Percentiles rank a stretch among this genome's conserved stretches.
Conservation (phyloP, 1,140 invertebrate species). For the Bombus waltoni region DNA sequence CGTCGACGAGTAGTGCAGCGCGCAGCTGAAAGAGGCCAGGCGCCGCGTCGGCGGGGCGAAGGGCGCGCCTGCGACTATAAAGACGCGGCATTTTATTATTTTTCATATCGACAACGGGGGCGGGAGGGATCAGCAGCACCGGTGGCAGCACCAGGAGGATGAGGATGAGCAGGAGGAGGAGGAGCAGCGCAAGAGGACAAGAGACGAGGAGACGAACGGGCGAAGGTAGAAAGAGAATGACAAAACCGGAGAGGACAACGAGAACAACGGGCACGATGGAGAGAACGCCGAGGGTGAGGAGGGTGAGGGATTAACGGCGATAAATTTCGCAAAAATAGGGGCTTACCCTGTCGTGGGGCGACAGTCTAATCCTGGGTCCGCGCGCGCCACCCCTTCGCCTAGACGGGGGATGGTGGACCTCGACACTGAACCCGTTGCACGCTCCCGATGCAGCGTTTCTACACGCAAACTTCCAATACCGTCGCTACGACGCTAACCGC, state of each 20-base stretch:
- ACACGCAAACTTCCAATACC: slow-evolving; percentile 11
- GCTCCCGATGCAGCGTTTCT: slow-evolving; percentile 56
- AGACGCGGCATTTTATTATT: slow-evolving; percentile 75
- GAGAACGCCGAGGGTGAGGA: slow-evolving; percentile 45
- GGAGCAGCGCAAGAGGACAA: slow-evolving; percentile 34
- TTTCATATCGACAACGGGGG: slow-evolving; percentile 75
- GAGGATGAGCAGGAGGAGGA: slow-evolving; percentile 40
- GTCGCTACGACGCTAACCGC: slow-evolving; percentile 17
- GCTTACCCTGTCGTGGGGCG: slow-evolving; percentile 82
- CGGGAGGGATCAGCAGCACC: slow-evolving; percentile 25
- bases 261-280: slow-evolving; percentile 32
- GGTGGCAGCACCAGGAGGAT: slow-evolving; percentile 23
- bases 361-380: slow-evolving; percentile 81
- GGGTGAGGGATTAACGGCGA: slow-evolving; percentile 82
- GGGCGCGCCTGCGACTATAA: slow-evolving; percentile 49
- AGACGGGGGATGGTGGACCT: slow-evolving; percentile 52
- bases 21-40: slow-evolving; percentile 45
- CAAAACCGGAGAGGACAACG: slow-evolving; percentile 39
- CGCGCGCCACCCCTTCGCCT: slow-evolving; percentile 58
- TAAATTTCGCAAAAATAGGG: slow-evolving; percentile 83
- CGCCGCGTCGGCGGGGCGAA: slow-evolving; percentile 41
- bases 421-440: slow-evolving; percentile 49
- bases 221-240: slow-evolving; percentile 44
- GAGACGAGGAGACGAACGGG: slow-evolving; percentile 45
- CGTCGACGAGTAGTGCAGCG: slow-evolving; percentile 64